Percentiles rank a stretch among this genome's conserved stretches.
Evolutionary conservation across 1,140 invertebrate species (phyloP).

Genomic region (Psilanteris sp.): DNA sequence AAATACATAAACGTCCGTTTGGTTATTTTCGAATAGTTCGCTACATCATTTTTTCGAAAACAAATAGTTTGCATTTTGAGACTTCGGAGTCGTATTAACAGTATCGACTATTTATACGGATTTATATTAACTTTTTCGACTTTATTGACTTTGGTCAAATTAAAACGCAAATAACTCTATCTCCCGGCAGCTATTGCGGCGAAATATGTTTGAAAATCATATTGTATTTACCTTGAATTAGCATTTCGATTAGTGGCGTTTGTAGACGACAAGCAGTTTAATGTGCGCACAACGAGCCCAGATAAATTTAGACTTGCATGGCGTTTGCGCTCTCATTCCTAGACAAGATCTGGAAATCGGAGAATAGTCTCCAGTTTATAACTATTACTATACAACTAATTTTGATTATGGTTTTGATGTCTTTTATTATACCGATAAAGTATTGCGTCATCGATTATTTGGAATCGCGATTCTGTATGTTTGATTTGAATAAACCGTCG

Average conservation of each 20-base stretch:
- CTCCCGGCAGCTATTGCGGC: constrained; percentile 1
- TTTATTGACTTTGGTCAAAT: constrained; percentile 8
- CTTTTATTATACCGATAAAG: no score
- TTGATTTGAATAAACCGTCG: no score
- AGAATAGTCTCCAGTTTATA: constrained; percentile 57
- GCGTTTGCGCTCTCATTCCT: constrained; percentile 69
- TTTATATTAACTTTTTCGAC: no score
- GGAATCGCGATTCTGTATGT: no score
- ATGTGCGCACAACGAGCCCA: constrained; percentile 52
- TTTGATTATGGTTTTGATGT: no score
- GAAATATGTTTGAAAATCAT: constrained; percentile 41
- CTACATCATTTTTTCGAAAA: no score
- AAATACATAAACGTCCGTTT: no score
- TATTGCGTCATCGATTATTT: no score
- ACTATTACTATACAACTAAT: constrained; percentile 44
- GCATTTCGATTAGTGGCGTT: constrained; percentile 60
- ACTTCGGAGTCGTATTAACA: no score
- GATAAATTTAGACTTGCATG: constrained; percentile 69
- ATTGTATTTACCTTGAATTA: constrained; percentile 55
- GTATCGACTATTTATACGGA: no score
- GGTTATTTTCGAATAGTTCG: no score
- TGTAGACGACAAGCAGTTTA: constrained; percentile 62
- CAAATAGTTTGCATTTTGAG: no score
- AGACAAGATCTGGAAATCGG: constrained; percentile 57
- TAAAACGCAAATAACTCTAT: constrained; percentile 12